Evolutionary conservation across 2,797 vertebrate species (phyloP).

Genomic region (Loris lydekkerianus): DNA sequence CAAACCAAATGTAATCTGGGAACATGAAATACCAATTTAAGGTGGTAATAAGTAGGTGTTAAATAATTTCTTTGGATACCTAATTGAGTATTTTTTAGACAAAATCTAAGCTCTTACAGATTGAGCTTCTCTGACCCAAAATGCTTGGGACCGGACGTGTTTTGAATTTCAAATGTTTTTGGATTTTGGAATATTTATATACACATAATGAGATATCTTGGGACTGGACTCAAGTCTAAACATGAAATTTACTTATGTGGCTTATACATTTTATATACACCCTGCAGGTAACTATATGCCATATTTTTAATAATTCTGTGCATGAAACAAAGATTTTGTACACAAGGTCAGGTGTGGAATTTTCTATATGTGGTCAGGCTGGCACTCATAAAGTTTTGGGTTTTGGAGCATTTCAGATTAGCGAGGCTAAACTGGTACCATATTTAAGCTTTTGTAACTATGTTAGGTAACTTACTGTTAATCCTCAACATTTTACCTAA

Average conservation of each 20-base stretch:
- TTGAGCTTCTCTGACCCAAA: not conserved
- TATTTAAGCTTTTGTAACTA: slow-evolving; percentile 19
- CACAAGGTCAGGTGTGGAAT: not conserved
- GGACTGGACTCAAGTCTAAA: not conserved
- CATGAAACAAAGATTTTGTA: not conserved
- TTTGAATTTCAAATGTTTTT: not conserved
- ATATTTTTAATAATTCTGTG: not conserved
- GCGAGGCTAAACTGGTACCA: not conserved
- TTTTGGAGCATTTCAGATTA: not conserved
- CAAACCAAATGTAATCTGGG: not conserved
- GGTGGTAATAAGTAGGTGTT: not conserved
- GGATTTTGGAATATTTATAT: not conserved
- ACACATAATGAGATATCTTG: not conserved
- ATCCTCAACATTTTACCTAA: slow-evolving; percentile 54
- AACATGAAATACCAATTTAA: slow-evolving; percentile 34
- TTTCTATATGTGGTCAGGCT: not conserved
- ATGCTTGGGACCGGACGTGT: not conserved
- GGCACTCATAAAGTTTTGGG: not conserved
- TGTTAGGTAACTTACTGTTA: slow-evolving; percentile 19
- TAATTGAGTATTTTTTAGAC: not conserved
- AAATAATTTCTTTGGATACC: slow-evolving; percentile 26
- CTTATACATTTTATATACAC: not conserved
- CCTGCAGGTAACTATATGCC: not conserved
- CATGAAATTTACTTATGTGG: not conserved
- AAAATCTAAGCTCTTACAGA: not conserved